Evolutionary conservation across 2,888 invertebrate species (phyloP), one percentile per base, ranked within the genome.

Genomic region (Atrina japonica): DNA sequence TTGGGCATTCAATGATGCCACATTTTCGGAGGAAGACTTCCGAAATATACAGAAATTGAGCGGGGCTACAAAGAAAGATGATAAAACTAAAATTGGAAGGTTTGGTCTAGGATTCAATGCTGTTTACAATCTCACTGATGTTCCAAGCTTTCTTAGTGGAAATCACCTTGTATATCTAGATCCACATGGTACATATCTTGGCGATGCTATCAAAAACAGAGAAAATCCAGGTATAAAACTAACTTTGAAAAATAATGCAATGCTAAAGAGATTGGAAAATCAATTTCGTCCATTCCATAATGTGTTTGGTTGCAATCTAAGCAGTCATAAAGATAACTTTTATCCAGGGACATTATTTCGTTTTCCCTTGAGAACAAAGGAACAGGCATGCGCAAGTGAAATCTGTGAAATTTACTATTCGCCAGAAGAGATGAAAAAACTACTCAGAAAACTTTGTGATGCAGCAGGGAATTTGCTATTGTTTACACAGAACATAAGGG

Each of bases 81-180:
- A 83, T 18, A 50, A 45, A 23, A 81, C 83, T 16, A 88, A 87
- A 58, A 82, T 88, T 52, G 88, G 88, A 23, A 69, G 80, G 66
- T 88, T 88, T 78, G 88, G 88, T 2, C 78, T 88, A 7, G 88
- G 88, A 6, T 88, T 88, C 75, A 85, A 84, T 66, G 76, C 85
- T 27, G 86, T 88, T 11, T 87, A 87, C 73, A 87, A 87, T 64
- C 29, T 87, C 18, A 87, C 87, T 3, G 88, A 88, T 77, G 84
- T 86, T 16, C 88, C 88, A 6, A 85, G 86, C 45, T 86, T 88
- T 66, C 73, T 88, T 30, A 87, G 86, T 66, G 71, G 86, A 9
- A 74, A 85, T 64, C 81, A 73, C 56, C 66, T 87, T 47, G 86
- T 87, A 6, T 83, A 88, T 14, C 84, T 88, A 59, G 88, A 88